Conservation (phyloP, 2,113 vertebrate species). For the Hoplias malabaricus region DNA sequence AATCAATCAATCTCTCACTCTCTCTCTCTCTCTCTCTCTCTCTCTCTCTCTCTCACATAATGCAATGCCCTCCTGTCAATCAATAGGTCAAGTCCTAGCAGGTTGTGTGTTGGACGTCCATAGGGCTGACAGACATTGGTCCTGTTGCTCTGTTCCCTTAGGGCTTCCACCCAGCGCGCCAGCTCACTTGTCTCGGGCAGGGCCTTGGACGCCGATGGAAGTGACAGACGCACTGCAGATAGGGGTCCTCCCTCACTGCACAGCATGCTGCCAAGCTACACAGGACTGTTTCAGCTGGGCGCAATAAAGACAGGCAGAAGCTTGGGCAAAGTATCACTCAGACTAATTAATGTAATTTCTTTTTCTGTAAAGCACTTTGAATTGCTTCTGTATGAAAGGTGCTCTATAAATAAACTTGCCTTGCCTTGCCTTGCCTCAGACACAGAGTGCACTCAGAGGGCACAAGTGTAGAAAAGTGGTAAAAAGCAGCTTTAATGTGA, state of each 20-base stretch:
- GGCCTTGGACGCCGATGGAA: conserved; percentile 27
- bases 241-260: conserved; percentile 27
- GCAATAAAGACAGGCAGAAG: not conserved
- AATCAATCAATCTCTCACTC: not conserved
- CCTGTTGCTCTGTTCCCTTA: conserved; percentile 28
- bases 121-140: conserved; percentile 26
- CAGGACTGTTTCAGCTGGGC: not conserved
- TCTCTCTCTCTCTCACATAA: conserved; percentile 5
- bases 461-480: not conserved
- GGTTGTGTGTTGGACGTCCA: not conserved
- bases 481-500: conserved; percentile 3
- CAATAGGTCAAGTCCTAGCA: not conserved
- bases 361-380: too few relatives aligned
- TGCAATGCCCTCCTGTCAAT: not conserved
- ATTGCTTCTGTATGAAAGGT: too few relatives aligned
- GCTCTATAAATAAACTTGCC: too few relatives aligned
- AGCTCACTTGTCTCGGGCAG: conserved; percentile 27
- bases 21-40: not conserved
- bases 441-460: not conserved
- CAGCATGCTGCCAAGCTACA: conserved; percentile 21
- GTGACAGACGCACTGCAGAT: conserved; percentile 34
- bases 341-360: too few relatives aligned
- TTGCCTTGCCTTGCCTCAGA: too few relatives aligned
- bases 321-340: not conserved
- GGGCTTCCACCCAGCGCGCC: conserved; percentile 22